Conservation (phyloP, 1,140 invertebrate genomes). For the Liolophura sinensis region DNA sequence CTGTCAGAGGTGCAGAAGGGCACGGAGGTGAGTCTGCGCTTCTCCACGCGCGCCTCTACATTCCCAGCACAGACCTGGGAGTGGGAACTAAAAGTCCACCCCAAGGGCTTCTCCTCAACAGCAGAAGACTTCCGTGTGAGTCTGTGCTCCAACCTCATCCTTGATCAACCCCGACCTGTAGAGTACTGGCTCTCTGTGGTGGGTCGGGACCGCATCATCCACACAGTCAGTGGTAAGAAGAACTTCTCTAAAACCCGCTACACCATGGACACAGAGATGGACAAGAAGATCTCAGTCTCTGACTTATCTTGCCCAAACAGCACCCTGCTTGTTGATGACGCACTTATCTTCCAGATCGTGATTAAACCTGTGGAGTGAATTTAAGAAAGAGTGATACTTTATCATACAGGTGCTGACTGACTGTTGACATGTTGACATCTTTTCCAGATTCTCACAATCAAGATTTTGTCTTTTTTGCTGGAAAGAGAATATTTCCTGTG, state of each 20-base stretch:
- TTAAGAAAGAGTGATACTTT: not conserved
- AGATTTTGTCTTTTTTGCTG: too few relatives aligned
- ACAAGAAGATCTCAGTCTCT: slow-evolving; percentile 46
- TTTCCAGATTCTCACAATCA: too few relatives aligned
- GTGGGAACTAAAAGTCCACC: slow-evolving; percentile 58
- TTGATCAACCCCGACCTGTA: slow-evolving; percentile 58
- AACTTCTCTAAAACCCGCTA: slow-evolving; percentile 59
- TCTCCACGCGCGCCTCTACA: slow-evolving; percentile 56
- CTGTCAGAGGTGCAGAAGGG: slow-evolving; percentile 37
- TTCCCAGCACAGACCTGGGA: slow-evolving; percentile 58
- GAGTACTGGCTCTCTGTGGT: slow-evolving; percentile 59
- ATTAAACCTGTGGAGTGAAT: slow-evolving; percentile 45
- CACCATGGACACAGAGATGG: slow-evolving; percentile 51
- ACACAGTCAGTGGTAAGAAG: slow-evolving; percentile 56
- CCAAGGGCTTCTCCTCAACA: slow-evolving; percentile 43
- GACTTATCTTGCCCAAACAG: slow-evolving; percentile 41
- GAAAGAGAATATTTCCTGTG: too few relatives aligned
- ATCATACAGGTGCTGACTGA: too few relatives aligned
- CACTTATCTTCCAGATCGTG: slow-evolving; percentile 44
- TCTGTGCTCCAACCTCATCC: slow-evolving; percentile 55
- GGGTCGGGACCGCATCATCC: slow-evolving; percentile 51
- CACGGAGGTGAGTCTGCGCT: slow-evolving; percentile 49
- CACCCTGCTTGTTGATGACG: slow-evolving; percentile 41
- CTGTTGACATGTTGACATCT: too few relatives aligned
- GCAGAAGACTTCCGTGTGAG: slow-evolving; percentile 51